Evolutionary conservation across 2,113 vertebrate genomes (phyloP), one percentile per base, ranked within the genome.

Genomic region (Pteronura brasiliensis): DNA sequence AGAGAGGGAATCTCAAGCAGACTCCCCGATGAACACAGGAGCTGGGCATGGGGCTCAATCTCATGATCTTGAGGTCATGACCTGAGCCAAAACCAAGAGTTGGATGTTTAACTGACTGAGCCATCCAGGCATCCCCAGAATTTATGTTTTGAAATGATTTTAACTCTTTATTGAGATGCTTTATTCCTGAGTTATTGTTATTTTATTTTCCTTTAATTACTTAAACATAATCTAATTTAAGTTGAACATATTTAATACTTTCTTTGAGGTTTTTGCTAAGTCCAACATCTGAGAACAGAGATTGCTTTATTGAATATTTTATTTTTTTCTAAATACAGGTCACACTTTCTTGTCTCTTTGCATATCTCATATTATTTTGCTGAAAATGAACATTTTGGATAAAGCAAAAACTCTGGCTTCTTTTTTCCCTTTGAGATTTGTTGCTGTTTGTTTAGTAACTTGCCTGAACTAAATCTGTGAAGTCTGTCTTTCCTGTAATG

Each of bases 191-290:
- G 11, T 92, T 89, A 93, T n/a, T 57, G 21, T 82, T 12, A 90
- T 39, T 77, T 81, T 71, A 59, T n/a, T 57, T 93, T 95, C 14
- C 57, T 94, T 92, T 63, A 88, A 57, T 76, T 84, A 59, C 63
- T 81, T 95, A 79, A 91, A 77, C 11, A 69, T 76, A 36, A 39
- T 17, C 71, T 74, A 34, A 23, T 83, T 65, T 84, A 69, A 15
- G 63, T 93, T 85, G 27, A 67, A 49, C 20, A 67, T 74, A 88
- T 90, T 95, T 85, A 96, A 89, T 14, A 94, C 23, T 20, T 88
- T 72, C 59, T 91, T 83, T 85, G 55, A 81, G 63, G 39, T 44
- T 63, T 88, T 42, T 72, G 39, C 29, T 88, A 91, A 83, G 8
- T 49, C 52, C 52, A 71, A 12, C 23, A 74, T 80, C 29, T 93